Base-by-base conservation (phyloP, 2,797 vertebrate genomes). In the Rhynchonycteris naso region DNA sequence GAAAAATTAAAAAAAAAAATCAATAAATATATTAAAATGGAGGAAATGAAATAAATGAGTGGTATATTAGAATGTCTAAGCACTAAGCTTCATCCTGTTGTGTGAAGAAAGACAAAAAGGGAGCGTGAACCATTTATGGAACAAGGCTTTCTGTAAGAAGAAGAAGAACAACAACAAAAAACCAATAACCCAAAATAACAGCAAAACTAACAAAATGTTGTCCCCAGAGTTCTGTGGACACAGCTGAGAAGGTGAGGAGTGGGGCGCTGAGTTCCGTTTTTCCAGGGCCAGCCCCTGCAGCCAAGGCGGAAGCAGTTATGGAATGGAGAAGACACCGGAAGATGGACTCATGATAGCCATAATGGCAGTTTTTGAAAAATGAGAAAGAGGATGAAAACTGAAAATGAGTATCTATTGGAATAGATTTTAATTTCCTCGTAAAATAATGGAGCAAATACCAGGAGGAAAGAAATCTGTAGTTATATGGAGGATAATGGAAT, bases 341-440 rank as follows among this genome's bases (percentile, higher is more conserved):
- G 50, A 33, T 38, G 11, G 71, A 92, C 43, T 79, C 3, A 3
- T 19, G 28, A 47, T 19, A 59, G 19, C 75, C 33, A 4, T 38
- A n/a, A 75, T 83, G 83, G 75, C 88, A 93, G 33, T 59, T 94
- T 90, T 90, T 83, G 94, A 96, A 89, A 86, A 96, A 95, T 71
- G 75, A 47, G 58, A 71, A 82, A 85, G 82, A 87, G 56, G 52
- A n/a, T 72, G 54, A 61, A 88, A 89, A 78, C 75, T 43, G 30
- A 91, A 89, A 91, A 86, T 68, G 26, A 88, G 2, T 91, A 81
- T 76, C 83, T 86, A 0, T 78, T 94, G 87, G 84, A 90, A 91
- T 72, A 83, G 84, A 89, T 83, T 96, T 95, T 95, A 90, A 96
- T 96, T 95, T 93, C 47, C 61, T 94, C 89, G 28, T 90, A 78